Evolutionary conservation across 1,140 invertebrate genomes (phyloP).

Genomic region (Listronotus oregonensis): DNA sequence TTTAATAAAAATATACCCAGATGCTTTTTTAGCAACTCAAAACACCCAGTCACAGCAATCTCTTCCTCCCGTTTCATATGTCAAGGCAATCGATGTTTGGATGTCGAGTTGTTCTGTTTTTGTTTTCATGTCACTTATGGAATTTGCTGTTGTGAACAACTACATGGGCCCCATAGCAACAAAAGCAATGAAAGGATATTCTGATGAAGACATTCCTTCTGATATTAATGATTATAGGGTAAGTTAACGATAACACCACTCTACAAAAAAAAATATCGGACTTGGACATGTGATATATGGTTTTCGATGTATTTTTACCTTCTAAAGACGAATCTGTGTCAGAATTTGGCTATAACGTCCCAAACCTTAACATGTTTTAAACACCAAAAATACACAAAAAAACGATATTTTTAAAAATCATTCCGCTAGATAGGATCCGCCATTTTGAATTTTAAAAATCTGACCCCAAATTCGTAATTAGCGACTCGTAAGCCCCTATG

Average conservation of each 20-base stretch:
- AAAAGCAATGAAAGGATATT: constrained; percentile 89
- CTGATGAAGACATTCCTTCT: constrained; percentile 78
- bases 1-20: constrained; percentile 13
- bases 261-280: no score
- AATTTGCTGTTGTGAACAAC: constrained; percentile 91
- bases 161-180: constrained; percentile 87
- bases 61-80: constrained; percentile 87
- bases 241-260: constrained; percentile 38
- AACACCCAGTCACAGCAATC: constrained; percentile 89
- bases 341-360: no score
- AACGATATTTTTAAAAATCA: no score
- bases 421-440: no score
- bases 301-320: no score
- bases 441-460: no score
- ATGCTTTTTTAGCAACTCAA: constrained; percentile 71
- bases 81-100: constrained; percentile 92
- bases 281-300: no score
- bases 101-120: constrained; percentile 93
- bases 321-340: no score
- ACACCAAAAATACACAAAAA: no score
- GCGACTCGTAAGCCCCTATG: no score
- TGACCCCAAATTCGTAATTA: no score
- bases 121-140: constrained; percentile 90
- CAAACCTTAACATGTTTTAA: no score
- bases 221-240: constrained; percentile 79